Percentiles rank a stretch among this genome's conserved stretches.
phyloP scores from a whole-genome alignment of 2,113 vertebrate genomes.

The human region GRCh38 chr14:40586501-40587000 shows the following conservation, averaged over 20 bases:
- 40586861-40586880: not conserved
- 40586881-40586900: not conserved
- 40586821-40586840: not conserved
- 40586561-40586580: not conserved
- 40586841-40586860: not conserved
- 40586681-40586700: not conserved
- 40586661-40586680: not conserved
- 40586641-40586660: not conserved
- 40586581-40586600: not conserved
- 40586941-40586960: not conserved
- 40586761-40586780: not conserved
- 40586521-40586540: not conserved
- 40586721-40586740: not conserved
- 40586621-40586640: not conserved
- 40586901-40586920: not conserved
- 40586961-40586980: not conserved
- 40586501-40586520: not conserved
- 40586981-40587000: not conserved
- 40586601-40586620: not conserved
- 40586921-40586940: not conserved
- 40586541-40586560: not conserved
- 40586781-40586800: not conserved
- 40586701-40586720: not conserved
- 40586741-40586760: not conserved
- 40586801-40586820: not conserved